phyloP scores from a whole-genome alignment of 2,888 invertebrate genomes.

The Orthosia incerta region DNA sequence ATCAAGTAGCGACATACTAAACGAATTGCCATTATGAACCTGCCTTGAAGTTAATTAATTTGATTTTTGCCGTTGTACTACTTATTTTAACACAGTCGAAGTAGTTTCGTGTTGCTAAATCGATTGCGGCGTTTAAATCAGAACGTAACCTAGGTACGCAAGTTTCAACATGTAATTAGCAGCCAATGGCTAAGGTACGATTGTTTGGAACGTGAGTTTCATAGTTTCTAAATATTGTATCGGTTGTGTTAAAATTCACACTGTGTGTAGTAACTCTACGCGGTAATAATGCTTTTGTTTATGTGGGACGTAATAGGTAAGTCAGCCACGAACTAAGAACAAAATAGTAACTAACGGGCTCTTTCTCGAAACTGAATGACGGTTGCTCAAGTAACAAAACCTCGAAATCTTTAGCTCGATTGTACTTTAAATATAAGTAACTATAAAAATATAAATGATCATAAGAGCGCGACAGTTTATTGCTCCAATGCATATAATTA shows the following conservation, averaged over 20 bases:
- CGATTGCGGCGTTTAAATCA: slow-evolving; percentile 18
- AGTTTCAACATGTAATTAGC: slow-evolving; percentile 46
- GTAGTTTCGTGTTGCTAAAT: slow-evolving; percentile 24
- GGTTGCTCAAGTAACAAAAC: not conserved
- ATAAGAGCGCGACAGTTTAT: not conserved
- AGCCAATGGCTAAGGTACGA: slow-evolving; percentile 20
- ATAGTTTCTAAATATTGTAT: slow-evolving; percentile 43
- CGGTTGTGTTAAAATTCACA: slow-evolving; percentile 46
- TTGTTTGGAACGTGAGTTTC: slow-evolving; percentile 33
- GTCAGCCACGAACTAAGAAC: not conserved
- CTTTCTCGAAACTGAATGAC: not conserved
- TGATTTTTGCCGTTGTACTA: not conserved
- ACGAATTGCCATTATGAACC: not conserved
- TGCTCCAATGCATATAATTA: not conserved
- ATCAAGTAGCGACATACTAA: not conserved
- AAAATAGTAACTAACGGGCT: slow-evolving; percentile 4
- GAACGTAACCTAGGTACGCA: not conserved
- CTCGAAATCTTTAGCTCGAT: not conserved
- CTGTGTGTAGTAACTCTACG: slow-evolving; percentile 19
- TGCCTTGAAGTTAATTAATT: not conserved
- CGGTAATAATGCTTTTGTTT: slow-evolving; percentile 31
- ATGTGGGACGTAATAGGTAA: slow-evolving; percentile 32
- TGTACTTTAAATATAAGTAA: not conserved
- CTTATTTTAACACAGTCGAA: slow-evolving; percentile 1
- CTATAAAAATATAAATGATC: too few species aligned